Percentiles rank a stretch among this genome's conserved stretches.
Evolutionary conservation across 2,797 vertebrate species (phyloP).

Genomic region (Sardinella longiceps): DNA sequence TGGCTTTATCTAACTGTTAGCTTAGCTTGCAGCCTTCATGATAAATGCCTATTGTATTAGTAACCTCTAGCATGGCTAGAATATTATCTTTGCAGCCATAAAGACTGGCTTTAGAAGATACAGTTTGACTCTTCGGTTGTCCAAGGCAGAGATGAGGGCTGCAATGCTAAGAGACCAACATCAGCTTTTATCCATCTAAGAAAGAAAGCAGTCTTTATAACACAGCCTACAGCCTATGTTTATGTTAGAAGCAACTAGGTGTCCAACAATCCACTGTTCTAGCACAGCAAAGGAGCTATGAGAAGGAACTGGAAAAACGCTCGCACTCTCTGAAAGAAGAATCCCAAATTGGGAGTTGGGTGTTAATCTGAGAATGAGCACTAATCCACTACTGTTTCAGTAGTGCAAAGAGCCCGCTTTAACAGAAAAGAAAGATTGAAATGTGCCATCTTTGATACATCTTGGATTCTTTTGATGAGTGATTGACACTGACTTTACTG

Average conservation of each 20-base stretch:
- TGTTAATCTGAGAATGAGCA: background rate
- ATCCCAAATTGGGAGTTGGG: background rate
- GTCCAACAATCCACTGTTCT: slow-evolving; percentile 33
- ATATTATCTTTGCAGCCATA: background rate
- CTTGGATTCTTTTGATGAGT: background rate
- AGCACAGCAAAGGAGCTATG: slow-evolving; percentile 16
- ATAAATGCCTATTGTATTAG: slow-evolving; percentile 40
- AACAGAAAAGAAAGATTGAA: background rate
- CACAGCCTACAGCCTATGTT: slow-evolving; percentile 23
- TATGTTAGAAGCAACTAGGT: slow-evolving; percentile 53
- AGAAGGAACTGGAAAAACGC: background rate
- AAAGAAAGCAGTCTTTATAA: slow-evolving; percentile 13
- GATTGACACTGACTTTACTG: background rate
- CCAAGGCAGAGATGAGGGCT: slow-evolving; percentile 50
- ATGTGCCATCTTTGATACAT: background rate
- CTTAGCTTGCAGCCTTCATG: slow-evolving; percentile 67
- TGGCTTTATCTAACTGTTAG: slow-evolving; percentile 31
- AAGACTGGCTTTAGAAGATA: background rate
- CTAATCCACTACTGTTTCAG: background rate
- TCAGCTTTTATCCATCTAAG: slow-evolving; percentile 37
- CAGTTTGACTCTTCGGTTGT: background rate
- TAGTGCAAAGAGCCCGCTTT: background rate
- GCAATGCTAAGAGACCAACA: slow-evolving; percentile 51
- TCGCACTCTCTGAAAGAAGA: slow-evolving; percentile 9
- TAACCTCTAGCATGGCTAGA: background rate